Base-by-base conservation (phyloP, 2,888 invertebrate species). In the Elaeidobius kamerunicus region DNA sequence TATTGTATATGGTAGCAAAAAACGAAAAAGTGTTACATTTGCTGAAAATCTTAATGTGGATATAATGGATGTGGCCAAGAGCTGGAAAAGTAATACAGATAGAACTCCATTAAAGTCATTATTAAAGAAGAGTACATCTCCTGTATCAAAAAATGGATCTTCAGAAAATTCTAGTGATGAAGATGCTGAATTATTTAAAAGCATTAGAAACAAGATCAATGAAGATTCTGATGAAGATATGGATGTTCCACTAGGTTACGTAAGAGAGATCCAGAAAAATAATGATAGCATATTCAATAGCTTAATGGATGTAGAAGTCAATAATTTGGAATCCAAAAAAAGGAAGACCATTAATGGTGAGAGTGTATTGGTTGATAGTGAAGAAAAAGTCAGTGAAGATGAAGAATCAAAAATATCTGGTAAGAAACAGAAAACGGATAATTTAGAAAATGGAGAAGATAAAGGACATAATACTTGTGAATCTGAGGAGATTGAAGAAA, bases 21-120 rank as follows among this genome's bases (percentile, higher is more conserved):
- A 53, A 42, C 32, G 42, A 28, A 48, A 53, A 28, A 50, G 49
- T 20, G 49, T 50, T 18, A 50, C 42, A 16, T 50, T 50, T 43
- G 49, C 49, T 1, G 49, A 50, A 1, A 36, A 42, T 12, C 32
- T 35, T 6, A 42, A 50, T 17, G 23, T 34, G 41, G 49, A 42
- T 7, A 41, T 48, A 23, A 9, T 15, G 11, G 34, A 43, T 4
- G 16, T 15, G n/a, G 5, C 3, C 2, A 20, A 12, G 4, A 23
- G 4, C 32, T 23, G 14, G 6, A 44, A 34, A 7, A 16, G 35
- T 5, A 15, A 44, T 6, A 1, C 15, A 2, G 35, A 23, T 18
- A 12, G 17, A 14, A 32, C 32, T 14, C 42, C 35, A 11, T 12
- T 35, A 14, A 44, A 35, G 35, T 35, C 44, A n/a, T 44, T n/a